A percentile compares a stretch with the other conserved stretches of the same genome.
phyloP scores from a whole-genome alignment of 2,797 vertebrate genomes.

The Neosilurus hyrtlii region DNA sequence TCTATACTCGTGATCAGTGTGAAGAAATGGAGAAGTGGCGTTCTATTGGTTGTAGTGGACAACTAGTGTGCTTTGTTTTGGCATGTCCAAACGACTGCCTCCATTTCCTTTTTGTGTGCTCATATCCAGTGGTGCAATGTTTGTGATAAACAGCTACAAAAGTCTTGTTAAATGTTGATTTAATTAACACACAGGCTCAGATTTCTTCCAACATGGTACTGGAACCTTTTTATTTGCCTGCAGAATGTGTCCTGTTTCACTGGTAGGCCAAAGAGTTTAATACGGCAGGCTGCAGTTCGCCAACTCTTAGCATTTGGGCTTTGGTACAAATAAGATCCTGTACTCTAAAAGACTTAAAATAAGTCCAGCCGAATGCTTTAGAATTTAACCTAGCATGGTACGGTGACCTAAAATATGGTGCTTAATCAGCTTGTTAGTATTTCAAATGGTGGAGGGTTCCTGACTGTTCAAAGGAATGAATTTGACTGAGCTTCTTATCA shows the following conservation, averaged over 20 bases:
- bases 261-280: slow-evolving; percentile 12
- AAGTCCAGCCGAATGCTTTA: neutral
- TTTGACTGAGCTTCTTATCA: neutral
- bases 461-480: neutral
- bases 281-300: neutral
- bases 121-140: neutral
- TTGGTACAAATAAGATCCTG: neutral
- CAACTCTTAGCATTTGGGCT: neutral
- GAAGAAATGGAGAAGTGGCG: neutral
- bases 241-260: slow-evolving; percentile 5
- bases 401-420: neutral
- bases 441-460: neutral
- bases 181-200: neutral
- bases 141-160: neutral
- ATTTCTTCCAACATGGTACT: neutral
- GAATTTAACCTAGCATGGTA: neutral
- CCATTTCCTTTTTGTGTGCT: neutral
- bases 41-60: neutral
- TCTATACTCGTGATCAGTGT: neutral
- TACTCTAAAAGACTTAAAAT: neutral
- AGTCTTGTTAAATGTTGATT: neutral
- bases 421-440: neutral
- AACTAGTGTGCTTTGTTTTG: neutral
- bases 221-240: neutral
- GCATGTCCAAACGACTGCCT: neutral